Conservation (phyloP, 2,113 vertebrate species). For the Sardina pilchardus region DNA sequence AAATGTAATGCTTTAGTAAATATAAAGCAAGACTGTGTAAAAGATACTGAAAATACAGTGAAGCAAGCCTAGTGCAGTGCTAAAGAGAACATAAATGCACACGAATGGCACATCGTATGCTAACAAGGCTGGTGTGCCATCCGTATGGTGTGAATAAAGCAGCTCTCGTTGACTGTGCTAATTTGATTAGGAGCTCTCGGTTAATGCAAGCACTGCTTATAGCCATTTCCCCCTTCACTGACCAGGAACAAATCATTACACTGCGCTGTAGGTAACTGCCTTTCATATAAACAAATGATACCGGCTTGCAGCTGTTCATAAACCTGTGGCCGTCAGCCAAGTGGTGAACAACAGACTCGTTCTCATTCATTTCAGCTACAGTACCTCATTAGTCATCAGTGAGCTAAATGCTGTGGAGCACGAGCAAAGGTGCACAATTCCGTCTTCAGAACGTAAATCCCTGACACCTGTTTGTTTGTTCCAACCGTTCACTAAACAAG, state of each 20-base stretch:
- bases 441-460: too few species aligned
- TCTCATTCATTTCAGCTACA: not conserved
- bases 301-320: too few species aligned
- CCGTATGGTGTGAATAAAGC: not conserved
- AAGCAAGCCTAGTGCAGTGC: not conserved
- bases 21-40: not conserved
- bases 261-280: not conserved
- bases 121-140: not conserved
- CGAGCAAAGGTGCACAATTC: not conserved
- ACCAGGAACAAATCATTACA: constrained; percentile 17
- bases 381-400: not conserved
- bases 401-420: not conserved
- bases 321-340: not conserved
- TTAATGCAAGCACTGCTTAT: not conserved
- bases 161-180: constrained; percentile 30
- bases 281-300: not conserved
- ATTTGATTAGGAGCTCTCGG: constrained; percentile 40
- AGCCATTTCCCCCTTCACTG: not conserved
- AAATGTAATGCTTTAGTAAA: not conserved
- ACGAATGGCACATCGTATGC: not conserved
- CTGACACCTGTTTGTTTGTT: too few species aligned
- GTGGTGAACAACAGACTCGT: not conserved
- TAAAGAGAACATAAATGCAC: not conserved
- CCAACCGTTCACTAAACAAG: too few species aligned
- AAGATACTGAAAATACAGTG: not conserved